These are phyloP conservation scores for Ochlodes sylvanus DNA, from an alignment of 2,888 invertebrate species.

Conservation along the genomic window DNA sequence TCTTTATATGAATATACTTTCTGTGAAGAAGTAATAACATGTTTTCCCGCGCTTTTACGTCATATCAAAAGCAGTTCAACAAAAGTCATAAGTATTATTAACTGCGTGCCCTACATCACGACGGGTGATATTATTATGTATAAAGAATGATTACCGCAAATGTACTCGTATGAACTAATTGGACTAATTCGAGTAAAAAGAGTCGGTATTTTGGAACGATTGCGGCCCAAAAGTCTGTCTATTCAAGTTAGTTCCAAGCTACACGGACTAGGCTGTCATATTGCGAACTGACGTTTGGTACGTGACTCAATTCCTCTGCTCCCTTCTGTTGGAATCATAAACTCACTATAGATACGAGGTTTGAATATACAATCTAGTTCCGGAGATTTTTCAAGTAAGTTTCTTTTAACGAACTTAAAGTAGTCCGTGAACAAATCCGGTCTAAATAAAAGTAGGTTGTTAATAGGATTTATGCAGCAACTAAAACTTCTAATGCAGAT, in stretches of 20 bases:
- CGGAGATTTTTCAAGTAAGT: neutral
- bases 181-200: constrained; percentile 4
- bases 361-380: neutral
- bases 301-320: constrained; percentile 36
- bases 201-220: constrained; percentile 8
- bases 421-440: neutral
- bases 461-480: constrained; percentile 3
- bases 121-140: neutral
- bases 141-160: neutral
- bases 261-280: constrained; percentile 36
- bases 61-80: constrained; percentile 14
- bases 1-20: constrained; percentile 20
- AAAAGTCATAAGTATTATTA: constrained; percentile 8
- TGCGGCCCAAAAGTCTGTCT: constrained; percentile 19
- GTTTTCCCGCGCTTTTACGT: constrained; percentile 14
- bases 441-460: neutral
- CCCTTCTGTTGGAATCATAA: constrained; percentile 19
- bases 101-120: neutral
- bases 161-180: neutral
- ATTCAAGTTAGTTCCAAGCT: constrained; percentile 28
- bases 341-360: constrained; percentile 6
- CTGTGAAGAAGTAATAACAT: constrained; percentile 22
- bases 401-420: neutral
- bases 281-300: constrained; percentile 24
- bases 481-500: constrained; percentile 5